These are phyloP conservation scores for Leptinotarsa undecemlineata DNA, from an alignment of 1,140 invertebrate genomes.

Conservation along the genomic window DNA sequence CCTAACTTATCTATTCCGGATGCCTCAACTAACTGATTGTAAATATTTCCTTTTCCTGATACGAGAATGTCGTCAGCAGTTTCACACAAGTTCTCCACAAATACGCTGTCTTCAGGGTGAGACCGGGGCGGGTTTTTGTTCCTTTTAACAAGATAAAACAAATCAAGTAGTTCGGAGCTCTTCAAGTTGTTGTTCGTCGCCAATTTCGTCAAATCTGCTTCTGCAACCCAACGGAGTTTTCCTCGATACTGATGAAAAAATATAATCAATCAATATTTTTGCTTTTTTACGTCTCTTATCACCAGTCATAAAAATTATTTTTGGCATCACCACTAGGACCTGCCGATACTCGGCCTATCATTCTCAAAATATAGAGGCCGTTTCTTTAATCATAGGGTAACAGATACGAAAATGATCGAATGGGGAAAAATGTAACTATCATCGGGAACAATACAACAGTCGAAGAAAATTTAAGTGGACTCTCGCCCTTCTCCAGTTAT, in stretches of 20 bases:
- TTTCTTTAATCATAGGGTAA: too few species aligned
- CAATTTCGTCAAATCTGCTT: conserved; percentile 41
- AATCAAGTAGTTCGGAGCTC: conserved; percentile 45
- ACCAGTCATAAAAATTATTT: too few species aligned
- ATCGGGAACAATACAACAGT: too few species aligned
- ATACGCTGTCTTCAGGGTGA: conserved; percentile 30
- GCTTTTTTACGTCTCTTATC: too few species aligned
- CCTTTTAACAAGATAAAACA: conserved; percentile 16
- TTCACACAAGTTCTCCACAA: conserved; percentile 41
- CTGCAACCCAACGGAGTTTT: conserved; percentile 43
- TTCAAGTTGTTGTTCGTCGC: conserved; percentile 34
- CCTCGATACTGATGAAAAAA: conserved; percentile 40
- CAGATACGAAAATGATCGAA: too few species aligned
- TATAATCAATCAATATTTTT: too few species aligned
- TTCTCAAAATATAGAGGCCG: too few species aligned
- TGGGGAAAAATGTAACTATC: too few species aligned
- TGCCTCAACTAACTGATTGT: conserved; percentile 41
- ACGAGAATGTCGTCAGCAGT: conserved; percentile 42
- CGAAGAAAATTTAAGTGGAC: too few species aligned
- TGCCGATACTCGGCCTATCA: too few species aligned
- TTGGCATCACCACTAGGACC: too few species aligned
- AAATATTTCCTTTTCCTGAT: conserved; percentile 35
- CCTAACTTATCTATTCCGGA: conserved; percentile 42
- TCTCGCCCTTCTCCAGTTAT: too few species aligned
- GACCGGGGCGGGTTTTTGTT: conserved; percentile 14